Evolutionary conservation across 2,797 vertebrate species (phyloP), one percentile per base, ranked within the genome.

Genomic region (Prionace glauca): DNA sequence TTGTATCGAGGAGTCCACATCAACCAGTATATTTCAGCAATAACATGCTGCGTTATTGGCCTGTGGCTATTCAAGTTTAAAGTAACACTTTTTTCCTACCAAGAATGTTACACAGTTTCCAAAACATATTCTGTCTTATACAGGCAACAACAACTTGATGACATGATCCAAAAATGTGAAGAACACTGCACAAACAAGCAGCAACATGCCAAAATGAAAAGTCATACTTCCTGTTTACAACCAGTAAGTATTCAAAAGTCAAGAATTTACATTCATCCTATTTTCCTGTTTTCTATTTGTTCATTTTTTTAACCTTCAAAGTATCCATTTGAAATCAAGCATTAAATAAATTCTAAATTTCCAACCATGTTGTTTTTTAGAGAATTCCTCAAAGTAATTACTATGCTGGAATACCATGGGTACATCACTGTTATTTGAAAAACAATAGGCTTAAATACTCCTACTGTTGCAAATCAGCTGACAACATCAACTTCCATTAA

Each of bases 221-320:
- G 14, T 72, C 92, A 45, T 11, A 74, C 74, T 50, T 50, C 36
- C 69, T 94, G 92, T 32, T 71, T 94, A 50, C 92, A 94, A 94
- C 11, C 14, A 74, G 92, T 94, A 74, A 94, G 92, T 94, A 67
- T 74, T 12, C 41, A 26, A 72, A 94, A 94, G 1, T 45, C 50
- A 50, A 24, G 29, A 91, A 74, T 45, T 94, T 94, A 94, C 24
- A 16, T 50, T 26, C 24, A 29, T 72, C n/a, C 5, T 45, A 71
- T 24, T 20, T 72, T 22, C 62, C 18, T n/a, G n/a, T 93, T 93
- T 93, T 24, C 9, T 32, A 67, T 69, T 65, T 71, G n/a, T 41
- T 22, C 18, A 22, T 26, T 22, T 12, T 91, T 84, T 65, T 50
- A 56, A 50, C 24, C 24, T 94, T 94, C 41, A 94, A 8, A 94